Base-by-base conservation (phyloP, 2,888 invertebrate species). In the Cerceris ruficornis region DNA sequence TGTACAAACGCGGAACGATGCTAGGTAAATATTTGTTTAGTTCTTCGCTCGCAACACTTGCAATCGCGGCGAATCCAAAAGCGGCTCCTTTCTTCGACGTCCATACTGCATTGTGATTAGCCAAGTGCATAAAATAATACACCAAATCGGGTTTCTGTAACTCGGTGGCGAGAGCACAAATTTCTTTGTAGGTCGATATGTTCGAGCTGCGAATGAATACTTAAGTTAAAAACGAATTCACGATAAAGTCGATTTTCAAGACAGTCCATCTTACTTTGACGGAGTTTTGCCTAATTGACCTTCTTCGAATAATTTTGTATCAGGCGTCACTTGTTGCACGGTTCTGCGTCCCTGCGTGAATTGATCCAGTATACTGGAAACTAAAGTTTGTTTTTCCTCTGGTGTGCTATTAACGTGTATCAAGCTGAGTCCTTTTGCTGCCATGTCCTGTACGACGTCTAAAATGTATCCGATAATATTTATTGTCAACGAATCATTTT, bases 81-180 rank as follows among this genome's bases (percentile, higher is more conserved):
- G 98, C 98, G 8, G 98, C 98, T 9, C 98, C 98, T 94, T 97
- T 97, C 91, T 97, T 98, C 7, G 98, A 98, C 87, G 97, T 98
- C 98, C 98, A 99, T 68, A 97, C 94, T 1, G 98, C 96, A 92
- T 98, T 98, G 90, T 98, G 97, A 93, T 98, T 98, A 0, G 98
- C 98, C 81, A 98, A 93, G 91, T 98, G 97, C 97, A 99, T 97
- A 91, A 99, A 99, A 92, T 98, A 97, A 93, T 99, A 99, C 80
- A 98, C 95, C 77, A 99, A 94, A 91, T 98, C 98, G 0, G 98
- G 98, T 91, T 98, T 97, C 90, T 98, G 98, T 80, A 99, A 93
- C 92, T 98, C 98, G 0, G 98, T 98, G 0, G 98, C 98, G 58
- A 98, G 93, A 0, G 98, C 96, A 92, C 98, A 98, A 65, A 99